A percentile compares a stretch with the other conserved stretches of the same genome.
These are phyloP conservation scores for Sinopyrophorus schimmeli DNA, from an alignment of 2,888 invertebrate species.

Conservation along the genomic window DNA sequence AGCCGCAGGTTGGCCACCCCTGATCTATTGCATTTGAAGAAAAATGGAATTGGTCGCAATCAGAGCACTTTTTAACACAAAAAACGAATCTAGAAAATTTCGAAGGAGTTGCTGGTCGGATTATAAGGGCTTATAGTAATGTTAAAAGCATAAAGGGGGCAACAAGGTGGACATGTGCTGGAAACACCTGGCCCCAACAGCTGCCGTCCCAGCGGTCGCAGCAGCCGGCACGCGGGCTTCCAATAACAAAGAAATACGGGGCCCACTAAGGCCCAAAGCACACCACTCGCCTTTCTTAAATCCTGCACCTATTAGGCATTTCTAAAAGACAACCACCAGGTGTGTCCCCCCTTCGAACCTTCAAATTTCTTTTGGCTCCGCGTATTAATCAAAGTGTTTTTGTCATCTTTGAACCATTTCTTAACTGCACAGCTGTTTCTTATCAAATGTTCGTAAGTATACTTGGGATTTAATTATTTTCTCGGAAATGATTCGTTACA, in stretches of 20 bases:
- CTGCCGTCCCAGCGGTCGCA: constrained; percentile 38
- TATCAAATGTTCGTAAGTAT: too few species aligned
- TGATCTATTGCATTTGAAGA: too few species aligned
- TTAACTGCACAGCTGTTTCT: too few species aligned
- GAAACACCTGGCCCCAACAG: constrained; percentile 53
- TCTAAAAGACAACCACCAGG: constrained; percentile 35
- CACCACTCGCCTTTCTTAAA: constrained; percentile 42
- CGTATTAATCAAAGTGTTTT: too few species aligned
- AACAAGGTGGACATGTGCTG: constrained; percentile 36
- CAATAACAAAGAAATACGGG: constrained; percentile 35
- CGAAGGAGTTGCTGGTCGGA: constrained; percentile 29
- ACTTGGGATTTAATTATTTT: too few species aligned
- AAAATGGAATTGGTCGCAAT: too few species aligned
- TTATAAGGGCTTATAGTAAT: constrained; percentile 27
- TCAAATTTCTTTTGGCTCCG: too few species aligned
- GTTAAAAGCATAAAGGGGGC: constrained; percentile 31
- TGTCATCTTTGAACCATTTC: too few species aligned
- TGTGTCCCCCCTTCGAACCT: constrained; percentile 18
- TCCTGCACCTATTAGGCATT: constrained; percentile 33
- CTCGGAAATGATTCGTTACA: too few species aligned
- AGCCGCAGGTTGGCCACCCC: too few species aligned
- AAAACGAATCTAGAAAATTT: constrained; percentile 19
- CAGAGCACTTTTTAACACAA: too few species aligned
- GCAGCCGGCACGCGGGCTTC: constrained; percentile 37
- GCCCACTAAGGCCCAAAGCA: constrained; percentile 28